Evolutionary conservation across 2,113 vertebrate genomes (phyloP), one percentile per base, ranked within the genome.

Genomic region (Cynocephalus volans): DNA sequence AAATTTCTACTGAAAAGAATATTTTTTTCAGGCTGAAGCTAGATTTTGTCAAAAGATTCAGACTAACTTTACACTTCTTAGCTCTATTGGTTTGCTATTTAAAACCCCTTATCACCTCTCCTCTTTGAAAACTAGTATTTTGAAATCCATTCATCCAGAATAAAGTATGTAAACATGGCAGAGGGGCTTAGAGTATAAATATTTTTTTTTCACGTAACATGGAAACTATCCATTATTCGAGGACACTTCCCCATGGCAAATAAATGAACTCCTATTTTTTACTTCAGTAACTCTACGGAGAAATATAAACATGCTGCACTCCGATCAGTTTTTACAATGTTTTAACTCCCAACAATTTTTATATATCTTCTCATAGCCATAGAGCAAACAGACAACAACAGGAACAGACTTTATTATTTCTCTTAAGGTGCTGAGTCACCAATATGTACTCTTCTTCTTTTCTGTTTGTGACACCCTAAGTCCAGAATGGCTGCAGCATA

Each of bases 401-500:
- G 67, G 89, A 84, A 41, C 6, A 91, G 54, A 36, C 8, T 21
- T 85, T 41, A 28, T 36, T 23, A 72, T 58, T 95, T 85, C 56
- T 90, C 19, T 41, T 50, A 50, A 58, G 54, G 33, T 96, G 89
- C 70, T 95, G 76, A 97, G 67, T 96, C 91, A 97, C 92, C 87
- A 96, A 12, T 81, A 11, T 83, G 69, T 67, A 7, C 2, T 54
- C 10, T 62, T 86, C 67, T 96, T 33, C 95, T 90, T 83, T 97
- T 95, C 83, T 75, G 45, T 96, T 86, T 79, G 79, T 80, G 56
- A 52, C 90, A 45, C 81, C 93, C 70, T 95, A 97, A 72, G 58
- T 88, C 15, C 84, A 92, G 84, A 98, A 97, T 95, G 97, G 93
- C 92, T 96, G 41, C 45, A 92, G 96, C 45, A 85, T 83, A 97